These are phyloP conservation scores for Leptopilina syphax DNA, from an alignment of 2,888 invertebrate genomes.

Conservation along the genomic window DNA sequence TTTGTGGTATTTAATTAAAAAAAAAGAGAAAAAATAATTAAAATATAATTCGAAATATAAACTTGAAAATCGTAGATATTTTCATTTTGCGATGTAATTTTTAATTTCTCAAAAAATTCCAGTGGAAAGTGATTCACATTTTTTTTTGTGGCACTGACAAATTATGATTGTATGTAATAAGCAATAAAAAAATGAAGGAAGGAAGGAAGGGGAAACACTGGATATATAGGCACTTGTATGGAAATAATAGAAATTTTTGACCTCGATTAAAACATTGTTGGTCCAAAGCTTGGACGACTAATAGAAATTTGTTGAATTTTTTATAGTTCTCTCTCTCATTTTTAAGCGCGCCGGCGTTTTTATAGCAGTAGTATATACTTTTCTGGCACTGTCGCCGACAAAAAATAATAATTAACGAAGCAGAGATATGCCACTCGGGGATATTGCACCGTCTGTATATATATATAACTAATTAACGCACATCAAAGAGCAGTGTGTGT, in stretches of 20 bases:
- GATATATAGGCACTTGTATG: background rate
- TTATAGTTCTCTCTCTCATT: background rate
- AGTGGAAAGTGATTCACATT: background rate
- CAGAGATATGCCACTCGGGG: background rate
- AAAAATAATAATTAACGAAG: constrained; percentile 25
- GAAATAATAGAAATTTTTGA: constrained; percentile 30
- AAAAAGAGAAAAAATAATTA: no score
- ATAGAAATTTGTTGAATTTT: constrained; percentile 54
- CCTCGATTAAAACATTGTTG: constrained; percentile 45
- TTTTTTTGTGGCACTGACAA: background rate
- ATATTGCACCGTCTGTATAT: background rate
- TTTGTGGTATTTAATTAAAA: no score
- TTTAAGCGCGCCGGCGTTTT: constrained; percentile 3
- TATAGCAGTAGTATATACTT: background rate
- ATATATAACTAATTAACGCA: constrained; percentile 16
- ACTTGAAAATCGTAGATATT: background rate
- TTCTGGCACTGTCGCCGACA: background rate
- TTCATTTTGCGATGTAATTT: background rate
- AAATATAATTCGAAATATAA: no score
- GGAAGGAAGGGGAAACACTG: background rate
- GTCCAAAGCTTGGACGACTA: constrained; percentile 42
- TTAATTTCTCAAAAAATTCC: background rate
- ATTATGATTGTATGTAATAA: constrained; percentile 12
- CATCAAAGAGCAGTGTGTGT: constrained; percentile 8
- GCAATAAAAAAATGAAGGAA: background rate